Evolutionary conservation across 2,888 invertebrate genomes (phyloP).

Genomic region (Amphipyra tragopoginis): DNA sequence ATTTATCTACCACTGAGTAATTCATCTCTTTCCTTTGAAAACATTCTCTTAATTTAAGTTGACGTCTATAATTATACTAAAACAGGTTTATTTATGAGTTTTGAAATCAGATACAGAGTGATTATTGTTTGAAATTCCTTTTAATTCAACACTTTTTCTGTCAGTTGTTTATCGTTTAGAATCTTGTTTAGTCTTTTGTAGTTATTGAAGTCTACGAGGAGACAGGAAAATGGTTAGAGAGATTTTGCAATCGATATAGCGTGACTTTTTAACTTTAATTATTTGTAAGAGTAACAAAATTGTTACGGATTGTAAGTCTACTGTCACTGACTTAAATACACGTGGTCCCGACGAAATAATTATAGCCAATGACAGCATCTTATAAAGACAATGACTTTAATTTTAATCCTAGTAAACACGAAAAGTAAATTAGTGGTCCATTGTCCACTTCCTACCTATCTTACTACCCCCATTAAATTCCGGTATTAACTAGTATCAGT

Average conservation of each 20-base stretch:
- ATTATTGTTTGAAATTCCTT: constrained; percentile 40
- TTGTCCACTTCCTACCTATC: no score
- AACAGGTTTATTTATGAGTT: constrained; percentile 42
- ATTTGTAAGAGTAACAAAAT: not conserved
- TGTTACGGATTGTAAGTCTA: not conserved
- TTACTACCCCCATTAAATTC: no score
- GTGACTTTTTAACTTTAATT: not conserved
- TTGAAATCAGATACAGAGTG: constrained; percentile 34
- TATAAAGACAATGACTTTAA: no score
- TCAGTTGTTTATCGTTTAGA: constrained; percentile 25
- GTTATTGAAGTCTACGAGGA: constrained; percentile 18
- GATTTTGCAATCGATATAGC: no score
- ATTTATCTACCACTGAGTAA: constrained; percentile 72
- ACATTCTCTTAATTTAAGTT: constrained; percentile 67
- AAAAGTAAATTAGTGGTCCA: no score
- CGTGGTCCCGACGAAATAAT: not conserved
- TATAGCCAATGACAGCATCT: not conserved
- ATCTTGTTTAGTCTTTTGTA: constrained; percentile 24
- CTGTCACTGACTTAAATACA: not conserved
- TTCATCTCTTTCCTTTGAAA: constrained; percentile 68
- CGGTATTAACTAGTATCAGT: no score
- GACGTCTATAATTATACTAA: constrained; percentile 44
- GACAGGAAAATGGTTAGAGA: no score
- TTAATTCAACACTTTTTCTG: constrained; percentile 24
- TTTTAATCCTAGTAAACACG: no score